Evolutionary conservation across 2,797 vertebrate species (phyloP), one percentile per base, ranked within the genome.

Genomic region (Sebastes kiyomatsui): DNA sequence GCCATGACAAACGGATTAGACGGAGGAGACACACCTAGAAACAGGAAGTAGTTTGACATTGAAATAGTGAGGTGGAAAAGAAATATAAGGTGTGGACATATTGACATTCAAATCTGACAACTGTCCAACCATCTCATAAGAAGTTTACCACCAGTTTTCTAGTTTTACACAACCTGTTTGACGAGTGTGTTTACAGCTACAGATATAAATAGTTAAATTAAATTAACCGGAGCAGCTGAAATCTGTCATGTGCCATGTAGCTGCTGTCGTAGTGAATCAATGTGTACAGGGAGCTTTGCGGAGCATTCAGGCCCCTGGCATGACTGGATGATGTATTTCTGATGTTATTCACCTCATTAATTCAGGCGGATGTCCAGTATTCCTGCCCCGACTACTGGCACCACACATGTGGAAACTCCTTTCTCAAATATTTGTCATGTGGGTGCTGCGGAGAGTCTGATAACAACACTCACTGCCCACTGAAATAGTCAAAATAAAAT

Each of bases 371-470:
- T 81, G 77, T 87, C 75, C 80, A 80, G 32, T 58, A 16, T 20
- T 84, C 7, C 55, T 55, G 35, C 23, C 38, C 69, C 18, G 9
- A 72, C 71, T 12, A 55, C 25, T 1, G 67, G 18, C 35, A 54
- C 64, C 18, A 5, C 65, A 46, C 66, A 42, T 52, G 9, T 2
- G 73, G 46, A 72, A 85, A 91, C 92, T 88, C 93, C 94, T 79
- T 93, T 64, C 69, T 89, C 89, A 93, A 94, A 96, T 94, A 94
- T 96, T 95, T 93, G 87, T 73, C 73, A 78, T 90, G 79, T 83
- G 90, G 94, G 93, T 56, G 88, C 71, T 69, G 77, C 74, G 28
- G 70, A 82, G 35, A 7, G 55, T 55, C 62, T 4, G 85, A 90
- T 88, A 92, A 87, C 68, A 25, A 35, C 62, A 18, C 69, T 74